Conservation (phyloP, 1,140 invertebrate species). For the Holotrichia oblita region DNA sequence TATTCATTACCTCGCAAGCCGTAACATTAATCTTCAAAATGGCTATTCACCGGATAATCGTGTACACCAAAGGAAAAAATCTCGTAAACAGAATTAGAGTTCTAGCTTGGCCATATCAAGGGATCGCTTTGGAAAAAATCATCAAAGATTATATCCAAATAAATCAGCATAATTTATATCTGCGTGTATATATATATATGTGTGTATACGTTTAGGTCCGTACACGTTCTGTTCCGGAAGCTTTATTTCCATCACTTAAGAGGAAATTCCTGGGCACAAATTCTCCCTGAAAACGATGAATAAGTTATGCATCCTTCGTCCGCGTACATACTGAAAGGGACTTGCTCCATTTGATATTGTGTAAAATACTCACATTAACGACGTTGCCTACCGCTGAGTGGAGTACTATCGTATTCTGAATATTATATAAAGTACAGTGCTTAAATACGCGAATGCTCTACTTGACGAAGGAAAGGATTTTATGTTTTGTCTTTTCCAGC, state of each 20-base stretch:
- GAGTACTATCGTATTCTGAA: constrained; percentile 30
- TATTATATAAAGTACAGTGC: constrained; percentile 30
- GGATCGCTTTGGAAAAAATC: not conserved
- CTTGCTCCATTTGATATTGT: constrained; percentile 29
- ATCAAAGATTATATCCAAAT: constrained; percentile 20
- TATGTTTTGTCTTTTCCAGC: constrained; percentile 28
- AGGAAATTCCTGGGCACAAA: constrained; percentile 19
- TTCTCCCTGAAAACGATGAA: constrained; percentile 19
- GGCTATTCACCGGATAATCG: not conserved
- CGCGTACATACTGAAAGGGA: constrained; percentile 5
- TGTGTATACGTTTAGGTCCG: constrained; percentile 9
- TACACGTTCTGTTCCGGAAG: not conserved
- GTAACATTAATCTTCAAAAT: too few relatives aligned
- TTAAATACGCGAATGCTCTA: constrained; percentile 11
- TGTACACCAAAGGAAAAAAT: not conserved
- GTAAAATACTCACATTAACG: constrained; percentile 34
- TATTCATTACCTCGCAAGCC: too few relatives aligned
- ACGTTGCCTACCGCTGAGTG: constrained; percentile 24
- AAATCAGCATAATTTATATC: constrained; percentile 11
- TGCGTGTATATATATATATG: not conserved
- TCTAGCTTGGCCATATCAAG: not conserved
- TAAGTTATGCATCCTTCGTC: constrained; percentile 23
- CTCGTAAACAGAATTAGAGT: not conserved
- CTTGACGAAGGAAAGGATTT: constrained; percentile 27
- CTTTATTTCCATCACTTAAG: not conserved